Base-by-base conservation (phyloP, 2,888 invertebrate species). In the Trichogramma evanescens region DNA sequence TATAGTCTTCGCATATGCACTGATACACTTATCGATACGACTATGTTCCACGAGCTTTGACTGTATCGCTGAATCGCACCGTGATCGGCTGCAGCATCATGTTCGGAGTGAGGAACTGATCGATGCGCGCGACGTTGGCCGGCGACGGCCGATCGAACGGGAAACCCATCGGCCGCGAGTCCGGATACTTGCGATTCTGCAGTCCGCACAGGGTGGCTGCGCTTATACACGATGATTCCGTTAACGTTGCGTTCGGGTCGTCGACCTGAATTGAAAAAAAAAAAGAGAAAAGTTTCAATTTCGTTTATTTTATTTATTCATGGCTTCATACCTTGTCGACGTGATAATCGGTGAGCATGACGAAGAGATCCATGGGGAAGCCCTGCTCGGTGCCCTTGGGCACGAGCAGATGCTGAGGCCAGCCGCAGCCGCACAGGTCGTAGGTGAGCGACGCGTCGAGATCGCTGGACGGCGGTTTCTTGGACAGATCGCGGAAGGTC, bases 351-450 rank as follows among this genome's bases (percentile, higher is more conserved):
- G 90, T 87, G 63, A 91, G 81, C 89, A 91, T 91, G 48, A 83
- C 87, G 74, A 89, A 91, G 45, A 91, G 79, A 66, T 89, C 84
- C 70, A 86, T 84, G 0, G 80, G 77, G 77, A 83, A 85, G 0
- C 91, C 91, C 61, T 82, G 80, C 0, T 81, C 70, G 4, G 75
- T 85, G 4, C 92, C 91, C 77, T 85, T 88, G 0, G 91, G 89
- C 43, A 90, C 66, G 6, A 91, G 81, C 84, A 92, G 83, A 77
- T 92, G 91, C 63, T 90, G 86, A 0, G 92, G 92, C 91, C 91
- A 91, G 55, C 91, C 91, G 70, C 93, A 93, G 63, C 92, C 92
- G 79, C 93, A 93, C 83, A 89, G 90, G 78, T 88, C 88, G 79
- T 88, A 89, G 66, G 82, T 80, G 6, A 77, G 78, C 59, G 80